Conservation (phyloP, 23 tunicate genomes). For the Ascidia mentula region DNA sequence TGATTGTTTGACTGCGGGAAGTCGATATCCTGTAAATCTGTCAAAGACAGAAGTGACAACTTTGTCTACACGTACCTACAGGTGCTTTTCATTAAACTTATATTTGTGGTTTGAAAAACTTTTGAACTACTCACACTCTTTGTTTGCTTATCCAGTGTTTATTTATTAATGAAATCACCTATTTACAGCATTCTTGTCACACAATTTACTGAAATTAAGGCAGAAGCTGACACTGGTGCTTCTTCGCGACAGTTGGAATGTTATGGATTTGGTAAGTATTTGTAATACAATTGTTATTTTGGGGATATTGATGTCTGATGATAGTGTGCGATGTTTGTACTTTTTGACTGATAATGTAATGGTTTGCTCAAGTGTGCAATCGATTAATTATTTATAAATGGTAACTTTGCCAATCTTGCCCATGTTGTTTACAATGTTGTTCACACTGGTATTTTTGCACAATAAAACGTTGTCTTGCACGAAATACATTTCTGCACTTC, state of each 20-base stretch:
- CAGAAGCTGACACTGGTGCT: slow-evolving; percentile 26
- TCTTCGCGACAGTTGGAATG: slow-evolving; percentile 3
- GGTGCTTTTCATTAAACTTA: background rate
- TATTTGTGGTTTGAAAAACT: background rate
- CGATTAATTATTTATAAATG: no score
- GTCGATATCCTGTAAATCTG: slow-evolving; percentile 4
- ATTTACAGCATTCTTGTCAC: background rate
- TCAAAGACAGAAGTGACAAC: background rate
- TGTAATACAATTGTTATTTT: no score
- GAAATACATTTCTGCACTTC: no score
- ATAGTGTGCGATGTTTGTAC: no score
- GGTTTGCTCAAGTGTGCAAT: no score
- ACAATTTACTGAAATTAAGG: slow-evolving; percentile 1
- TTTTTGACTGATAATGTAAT: no score
- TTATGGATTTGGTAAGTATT: slow-evolving; percentile 32
- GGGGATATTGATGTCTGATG: no score
- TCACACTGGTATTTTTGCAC: no score
- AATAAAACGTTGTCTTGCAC: no score
- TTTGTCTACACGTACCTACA: background rate
- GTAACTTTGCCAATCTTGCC: no score
- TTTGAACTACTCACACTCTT: background rate
- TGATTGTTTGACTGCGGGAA: background rate
- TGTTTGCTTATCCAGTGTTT: background rate
- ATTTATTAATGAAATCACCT: no score
- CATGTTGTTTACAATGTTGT: no score